Conservation (phyloP, 2,113 vertebrate species). For the Paraplagusia blochii region DNA sequence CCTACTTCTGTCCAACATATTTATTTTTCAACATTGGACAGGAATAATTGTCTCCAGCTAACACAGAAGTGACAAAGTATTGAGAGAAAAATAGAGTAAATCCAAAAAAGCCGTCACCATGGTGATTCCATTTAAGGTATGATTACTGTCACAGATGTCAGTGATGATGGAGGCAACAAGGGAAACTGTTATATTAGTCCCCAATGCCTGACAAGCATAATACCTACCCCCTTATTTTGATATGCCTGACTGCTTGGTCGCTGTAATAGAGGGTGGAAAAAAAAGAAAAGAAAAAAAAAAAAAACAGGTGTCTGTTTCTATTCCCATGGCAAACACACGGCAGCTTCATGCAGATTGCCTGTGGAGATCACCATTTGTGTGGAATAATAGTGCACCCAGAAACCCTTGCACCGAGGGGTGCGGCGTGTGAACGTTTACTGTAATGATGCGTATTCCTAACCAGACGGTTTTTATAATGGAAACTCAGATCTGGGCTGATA, state of each 20-base stretch:
- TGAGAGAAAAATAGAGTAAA: slow-evolving; percentile 42
- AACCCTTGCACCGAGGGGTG: slow-evolving; percentile 36
- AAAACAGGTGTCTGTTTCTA: slow-evolving; percentile 72
- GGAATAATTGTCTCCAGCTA: not conserved
- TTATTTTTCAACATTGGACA: slow-evolving; percentile 4
- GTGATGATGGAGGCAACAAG: slow-evolving; percentile 49
- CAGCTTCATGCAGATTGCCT: slow-evolving; percentile 75
- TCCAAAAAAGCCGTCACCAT: slow-evolving; percentile 55
- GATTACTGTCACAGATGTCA: slow-evolving; percentile 63
- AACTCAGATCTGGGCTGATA: slow-evolving; percentile 59
- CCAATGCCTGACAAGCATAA: slow-evolving; percentile 49
- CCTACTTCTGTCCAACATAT: not conserved
- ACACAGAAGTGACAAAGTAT: slow-evolving; percentile 15
- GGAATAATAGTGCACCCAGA: slow-evolving; percentile 69
- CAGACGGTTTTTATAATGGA: slow-evolving; percentile 73
- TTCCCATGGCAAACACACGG: slow-evolving; percentile 60
- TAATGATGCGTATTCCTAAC: slow-evolving; percentile 73
- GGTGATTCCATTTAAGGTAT: slow-evolving; percentile 48
- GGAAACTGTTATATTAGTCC: slow-evolving; percentile 55
- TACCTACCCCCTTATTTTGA: slow-evolving; percentile 59
- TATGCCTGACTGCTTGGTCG: slow-evolving; percentile 58
- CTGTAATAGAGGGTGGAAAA: slow-evolving; percentile 9
- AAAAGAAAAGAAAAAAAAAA: slow-evolving; percentile 17
- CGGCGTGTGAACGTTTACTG: slow-evolving; percentile 53
- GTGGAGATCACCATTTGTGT: slow-evolving; percentile 66